Conservation (phyloP, 1,140 invertebrate species). For the Drosophila ohnishii region DNA sequence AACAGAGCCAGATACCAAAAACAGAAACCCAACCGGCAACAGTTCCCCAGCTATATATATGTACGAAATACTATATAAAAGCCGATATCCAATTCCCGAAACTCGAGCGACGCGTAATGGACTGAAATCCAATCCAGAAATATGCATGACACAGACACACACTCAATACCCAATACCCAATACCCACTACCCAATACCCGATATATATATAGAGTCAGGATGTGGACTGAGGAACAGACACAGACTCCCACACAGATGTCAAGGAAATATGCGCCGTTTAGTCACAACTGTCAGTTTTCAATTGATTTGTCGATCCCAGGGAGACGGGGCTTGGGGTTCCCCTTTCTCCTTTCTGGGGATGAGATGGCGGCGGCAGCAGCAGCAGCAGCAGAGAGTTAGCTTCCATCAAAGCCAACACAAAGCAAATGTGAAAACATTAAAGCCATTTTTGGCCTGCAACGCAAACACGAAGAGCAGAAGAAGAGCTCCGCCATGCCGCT, state of each 20-base stretch:
- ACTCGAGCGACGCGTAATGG: constrained; percentile 71
- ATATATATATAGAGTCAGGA: constrained; percentile 13
- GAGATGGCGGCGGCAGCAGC: not conserved
- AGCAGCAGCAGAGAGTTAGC: constrained; percentile 27
- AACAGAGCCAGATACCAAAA: constrained; percentile 28
- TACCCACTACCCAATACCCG: not conserved
- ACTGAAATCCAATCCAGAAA: constrained; percentile 81
- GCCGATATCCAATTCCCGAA: constrained; percentile 79
- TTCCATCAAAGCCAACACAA: constrained; percentile 76
- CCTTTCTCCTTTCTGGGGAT: not conserved
- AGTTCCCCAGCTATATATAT: constrained; percentile 43
- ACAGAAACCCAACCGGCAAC: constrained; percentile 54
- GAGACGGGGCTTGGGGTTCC: not conserved
- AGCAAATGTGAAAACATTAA: constrained; percentile 81
- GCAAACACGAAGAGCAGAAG: constrained; percentile 36
- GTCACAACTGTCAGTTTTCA: constrained; percentile 81
- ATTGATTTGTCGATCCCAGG: constrained; percentile 76
- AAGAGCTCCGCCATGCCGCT: not conserved
- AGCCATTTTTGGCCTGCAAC: constrained; percentile 66
- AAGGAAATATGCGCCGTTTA: constrained; percentile 80
- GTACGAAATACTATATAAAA: constrained; percentile 56
- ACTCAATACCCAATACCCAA: constrained; percentile 14
- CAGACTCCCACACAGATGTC: constrained; percentile 72
- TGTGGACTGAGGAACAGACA: constrained; percentile 44
- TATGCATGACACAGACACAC: constrained; percentile 69